Evolutionary conservation across 2,888 invertebrate genomes (phyloP).

Genomic region (Drosophila infuscata): DNA sequence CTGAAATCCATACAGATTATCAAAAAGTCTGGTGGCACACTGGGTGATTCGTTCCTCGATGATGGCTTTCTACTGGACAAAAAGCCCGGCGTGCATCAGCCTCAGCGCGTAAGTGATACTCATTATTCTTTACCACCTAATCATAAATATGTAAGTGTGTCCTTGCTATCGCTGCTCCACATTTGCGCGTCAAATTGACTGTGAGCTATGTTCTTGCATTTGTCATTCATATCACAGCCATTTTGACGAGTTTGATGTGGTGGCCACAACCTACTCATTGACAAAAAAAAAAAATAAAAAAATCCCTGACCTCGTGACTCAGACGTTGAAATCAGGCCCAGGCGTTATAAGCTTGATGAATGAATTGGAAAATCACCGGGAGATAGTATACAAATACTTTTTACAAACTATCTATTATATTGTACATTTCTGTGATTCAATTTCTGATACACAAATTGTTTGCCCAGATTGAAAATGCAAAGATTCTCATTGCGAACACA

Average conservation of each 20-base stretch:
- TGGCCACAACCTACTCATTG: slow-evolving; percentile 31
- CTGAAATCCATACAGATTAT: slow-evolving; percentile 98
- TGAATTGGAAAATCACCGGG: background rate
- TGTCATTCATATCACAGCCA: slow-evolving; percentile 84
- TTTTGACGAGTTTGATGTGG: slow-evolving; percentile 84
- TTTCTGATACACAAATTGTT: slow-evolving; percentile 2
- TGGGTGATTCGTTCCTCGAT: slow-evolving; percentile 98
- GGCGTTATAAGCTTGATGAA: background rate
- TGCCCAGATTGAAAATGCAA: slow-evolving; percentile 93
- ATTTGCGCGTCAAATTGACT: slow-evolving; percentile 85
- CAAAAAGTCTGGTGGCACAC: slow-evolving; percentile 96
- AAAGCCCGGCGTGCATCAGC: slow-evolving; percentile 98
- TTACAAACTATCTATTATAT: background rate
- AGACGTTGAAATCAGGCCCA: slow-evolving; percentile 20
- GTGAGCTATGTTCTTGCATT: slow-evolving; percentile 80
- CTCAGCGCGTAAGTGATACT: slow-evolving; percentile 87
- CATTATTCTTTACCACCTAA: background rate
- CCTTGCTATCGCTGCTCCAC: slow-evolving; percentile 43
- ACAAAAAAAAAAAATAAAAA: background rate
- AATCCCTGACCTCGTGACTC: slow-evolving; percentile 11
- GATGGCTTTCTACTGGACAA: slow-evolving; percentile 98
- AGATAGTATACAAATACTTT: background rate
- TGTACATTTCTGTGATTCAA: background rate
- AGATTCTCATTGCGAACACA: slow-evolving; percentile 98
- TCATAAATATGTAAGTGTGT: slow-evolving; percentile 3